Base-by-base conservation (phyloP, 2,797 vertebrate species). In the Pangasius larnaudii region DNA sequence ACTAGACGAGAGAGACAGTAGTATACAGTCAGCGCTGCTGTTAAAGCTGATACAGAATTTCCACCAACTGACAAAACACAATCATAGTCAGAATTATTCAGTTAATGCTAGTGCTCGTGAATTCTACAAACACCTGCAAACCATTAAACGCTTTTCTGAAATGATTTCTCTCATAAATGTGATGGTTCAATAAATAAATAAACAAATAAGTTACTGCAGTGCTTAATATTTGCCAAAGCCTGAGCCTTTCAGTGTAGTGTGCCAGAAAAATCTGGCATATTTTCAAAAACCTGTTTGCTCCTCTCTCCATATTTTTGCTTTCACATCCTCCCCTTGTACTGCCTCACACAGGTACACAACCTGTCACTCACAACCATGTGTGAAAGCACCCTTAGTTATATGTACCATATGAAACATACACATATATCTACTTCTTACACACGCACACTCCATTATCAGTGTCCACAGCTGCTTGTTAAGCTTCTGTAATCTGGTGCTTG, bases 1-100 rank as follows among this genome's bases (percentile, higher is more conserved):
- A 99, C 99, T 99, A 56, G 9, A 83, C 51, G 39, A 58, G 71
- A 30, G 10, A 81, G 30, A 77, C 16, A 33, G 19, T 83, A 39
- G 18, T 42, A 74, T 51, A 51, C 58, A 39, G 1, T 22, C n/a
- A 78, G 16, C 71, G 36, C 0, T 58, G 14, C 36, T 51, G 0
- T 39, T 80, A 30, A 27, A 19, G 22, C 19, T 24, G 22, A 56
- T 19, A 67, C 49, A 75, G n/a, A 5, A 24, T 46, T 74, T 39
- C 19, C 77, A 79, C n/a, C 18, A 33, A 3, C 49, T 18, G 49
- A 51, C 2, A 18, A 18, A 30, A 49, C 11, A 77, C 42, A n/a
- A 27, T n/a, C 56, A 46, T n/a, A 63, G 5, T 82, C 11, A 19
- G 14, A 67, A 63, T 82, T 7, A 14, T 46, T 13, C 58, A 81